Evolutionary conservation across 2,113 vertebrate genomes (phyloP), one percentile per base, ranked within the genome.

Genomic region (Stigmatopora argus): DNA sequence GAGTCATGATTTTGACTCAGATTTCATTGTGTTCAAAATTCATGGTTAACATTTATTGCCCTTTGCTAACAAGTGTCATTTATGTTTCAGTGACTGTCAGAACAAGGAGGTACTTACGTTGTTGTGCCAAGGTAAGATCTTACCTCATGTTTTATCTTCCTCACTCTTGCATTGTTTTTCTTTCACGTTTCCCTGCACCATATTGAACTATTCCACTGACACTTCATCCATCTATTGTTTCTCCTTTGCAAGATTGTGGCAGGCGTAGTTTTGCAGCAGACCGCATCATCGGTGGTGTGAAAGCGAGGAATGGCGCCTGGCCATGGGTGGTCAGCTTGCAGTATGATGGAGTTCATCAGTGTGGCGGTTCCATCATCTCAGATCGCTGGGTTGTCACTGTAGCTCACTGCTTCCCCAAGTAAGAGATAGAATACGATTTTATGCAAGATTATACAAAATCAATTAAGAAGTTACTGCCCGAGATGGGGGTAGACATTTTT

Each of bases 341-440:
- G 64, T 94, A 95, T 0, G 93, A 95, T 0, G 92, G 92, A 0
- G 81, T 92, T 1, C 92, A 94, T 69, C 92, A 95, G 51, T 96
- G 94, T 4, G 94, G 94, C 3, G 94, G 94, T 26, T 93, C 94
- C 56, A 85, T 96, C 73, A 92, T 96, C 61, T 94, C 94, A 0
- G 87, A 91, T 69, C 93, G 93, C 71, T 96, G 94, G 94, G 89
- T 96, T 26, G 64, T 96, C 71, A 94, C 93, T 0, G 93, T 94
- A 0, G 93, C 94, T 10, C 94, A 96, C 83, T 96, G 94, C 84
- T 95, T 96, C 72, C 93, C 92, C 0, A 92, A 94, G 94, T 96
- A 75, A 90, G 92, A 87, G 31, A 48, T 17, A 11, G 11, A 47
- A 10, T 53, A 10, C 46, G 1, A 49, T n/a, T 52, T 64, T 9